Conservation (phyloP, 2,888 invertebrate genomes). For the Campoletis raptor region DNA sequence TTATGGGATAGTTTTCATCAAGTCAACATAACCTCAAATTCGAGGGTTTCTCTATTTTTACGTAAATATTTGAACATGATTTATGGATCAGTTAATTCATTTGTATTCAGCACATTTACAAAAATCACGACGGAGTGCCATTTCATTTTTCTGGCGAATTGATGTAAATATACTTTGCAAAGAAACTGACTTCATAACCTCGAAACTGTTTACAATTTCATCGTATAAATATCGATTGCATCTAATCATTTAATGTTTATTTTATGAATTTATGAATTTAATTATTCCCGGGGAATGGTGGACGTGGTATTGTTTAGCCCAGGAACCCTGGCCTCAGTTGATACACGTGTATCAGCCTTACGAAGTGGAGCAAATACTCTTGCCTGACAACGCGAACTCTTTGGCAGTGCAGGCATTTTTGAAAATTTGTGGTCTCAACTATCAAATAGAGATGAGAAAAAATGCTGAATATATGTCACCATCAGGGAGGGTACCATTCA, state of each 20-base stretch:
- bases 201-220: background rate
- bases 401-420: constrained; percentile 96
- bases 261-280: background rate
- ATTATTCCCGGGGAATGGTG: background rate
- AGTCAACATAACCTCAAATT: constrained; percentile 50
- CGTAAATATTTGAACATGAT: background rate
- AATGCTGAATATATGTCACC: constrained; percentile 99
- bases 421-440: constrained; percentile 96
- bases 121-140: background rate
- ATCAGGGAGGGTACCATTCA: constrained; percentile 96
- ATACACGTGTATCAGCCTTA: constrained; percentile 95
- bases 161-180: background rate
- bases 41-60: background rate
- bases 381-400: constrained; percentile 97
- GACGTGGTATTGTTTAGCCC: constrained; percentile 86
- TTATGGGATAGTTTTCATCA: background rate
- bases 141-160: background rate
- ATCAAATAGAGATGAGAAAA: constrained; percentile 91
- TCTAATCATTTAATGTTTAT: background rate
- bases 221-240: background rate
- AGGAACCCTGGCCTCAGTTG: constrained; percentile 96
- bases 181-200: constrained; percentile 1
- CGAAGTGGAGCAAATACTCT: constrained; percentile 96
- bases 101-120: background rate
- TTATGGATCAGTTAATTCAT: background rate